phyloP scores from a whole-genome alignment of 1,140 invertebrate genomes.

The Battus philenor region DNA sequence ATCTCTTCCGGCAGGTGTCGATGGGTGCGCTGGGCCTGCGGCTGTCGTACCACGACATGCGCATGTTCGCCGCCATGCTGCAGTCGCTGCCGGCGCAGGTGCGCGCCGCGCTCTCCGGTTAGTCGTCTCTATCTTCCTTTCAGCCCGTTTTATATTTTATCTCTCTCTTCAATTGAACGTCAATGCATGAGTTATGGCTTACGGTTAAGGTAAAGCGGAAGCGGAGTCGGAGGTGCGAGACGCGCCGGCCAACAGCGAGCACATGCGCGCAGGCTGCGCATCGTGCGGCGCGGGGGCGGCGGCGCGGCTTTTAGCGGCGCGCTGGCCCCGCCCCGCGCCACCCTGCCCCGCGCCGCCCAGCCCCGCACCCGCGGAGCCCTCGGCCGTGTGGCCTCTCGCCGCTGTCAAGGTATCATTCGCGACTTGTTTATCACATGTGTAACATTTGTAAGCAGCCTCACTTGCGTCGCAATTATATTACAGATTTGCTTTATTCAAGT shows the following conservation, averaged over 20 bases:
- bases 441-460: no score
- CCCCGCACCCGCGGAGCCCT: slow-evolving; percentile 24
- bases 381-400: slow-evolving; percentile 58
- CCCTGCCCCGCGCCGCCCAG: slow-evolving; percentile 24
- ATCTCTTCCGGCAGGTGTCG: slow-evolving; percentile 75
- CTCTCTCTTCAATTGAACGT: background rate
- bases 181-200: background rate
- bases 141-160: background rate
- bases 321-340: slow-evolving; percentile 21
- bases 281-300: slow-evolving; percentile 15
- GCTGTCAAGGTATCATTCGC: slow-evolving; percentile 36
- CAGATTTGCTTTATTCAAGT: background rate
- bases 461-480: background rate
- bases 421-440: no score
- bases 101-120: slow-evolving; percentile 73
- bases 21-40: slow-evolving; percentile 88
- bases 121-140: no score
- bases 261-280: slow-evolving; percentile 35
- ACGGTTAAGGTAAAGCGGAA: slow-evolving; percentile 33
- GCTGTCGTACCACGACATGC: slow-evolving; percentile 95
- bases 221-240: slow-evolving; percentile 14
- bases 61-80: slow-evolving; percentile 92
- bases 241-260: slow-evolving; percentile 55
- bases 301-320: slow-evolving; percentile 21
- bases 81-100: slow-evolving; percentile 90